phyloP scores from a whole-genome alignment of 1,140 invertebrate genomes.

The Caerostris extrusa region DNA sequence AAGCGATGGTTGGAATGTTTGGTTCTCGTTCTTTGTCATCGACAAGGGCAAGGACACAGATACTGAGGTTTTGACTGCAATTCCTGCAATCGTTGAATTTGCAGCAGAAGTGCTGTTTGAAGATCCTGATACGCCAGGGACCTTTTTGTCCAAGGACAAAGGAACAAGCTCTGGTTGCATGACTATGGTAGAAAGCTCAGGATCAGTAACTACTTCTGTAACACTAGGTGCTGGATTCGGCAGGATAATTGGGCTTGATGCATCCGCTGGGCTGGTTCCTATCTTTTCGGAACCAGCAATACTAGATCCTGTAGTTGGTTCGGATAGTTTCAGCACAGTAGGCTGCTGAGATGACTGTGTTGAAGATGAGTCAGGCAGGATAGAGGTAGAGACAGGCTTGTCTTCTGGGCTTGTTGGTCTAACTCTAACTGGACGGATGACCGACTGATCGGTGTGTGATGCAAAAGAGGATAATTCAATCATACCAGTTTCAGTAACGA shows the following conservation, averaged over 20 bases:
- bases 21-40: not conserved
- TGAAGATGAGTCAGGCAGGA: conserved; percentile 20
- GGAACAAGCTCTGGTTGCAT: conserved; percentile 30
- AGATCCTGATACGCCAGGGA: not conserved
- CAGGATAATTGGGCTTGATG: conserved; percentile 59
- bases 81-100: conserved; percentile 45
- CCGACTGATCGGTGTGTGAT: conserved; percentile 17
- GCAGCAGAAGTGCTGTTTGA: not conserved
- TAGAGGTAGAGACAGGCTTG: conserved; percentile 7
- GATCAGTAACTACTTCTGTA: not conserved
- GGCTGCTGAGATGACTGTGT: not conserved
- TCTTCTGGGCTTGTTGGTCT: conserved; percentile 9
- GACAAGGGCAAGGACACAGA: conserved; percentile 50
- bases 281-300: not conserved
- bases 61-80: conserved; percentile 69
- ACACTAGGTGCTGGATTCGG: conserved; percentile 36
- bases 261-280: not conserved
- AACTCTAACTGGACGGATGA: conserved; percentile 70
- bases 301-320: not conserved
- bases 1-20: not conserved
- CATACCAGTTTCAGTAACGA: not conserved
- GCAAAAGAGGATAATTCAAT: not conserved
- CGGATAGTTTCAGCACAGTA: conserved; percentile 6
- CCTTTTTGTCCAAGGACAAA: not conserved
- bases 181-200: conserved; percentile 38